A percentile compares a stretch with the other conserved stretches of the same genome.
phyloP scores from a whole-genome alignment of 2,113 vertebrate genomes.

The Anhinga anhinga region DNA sequence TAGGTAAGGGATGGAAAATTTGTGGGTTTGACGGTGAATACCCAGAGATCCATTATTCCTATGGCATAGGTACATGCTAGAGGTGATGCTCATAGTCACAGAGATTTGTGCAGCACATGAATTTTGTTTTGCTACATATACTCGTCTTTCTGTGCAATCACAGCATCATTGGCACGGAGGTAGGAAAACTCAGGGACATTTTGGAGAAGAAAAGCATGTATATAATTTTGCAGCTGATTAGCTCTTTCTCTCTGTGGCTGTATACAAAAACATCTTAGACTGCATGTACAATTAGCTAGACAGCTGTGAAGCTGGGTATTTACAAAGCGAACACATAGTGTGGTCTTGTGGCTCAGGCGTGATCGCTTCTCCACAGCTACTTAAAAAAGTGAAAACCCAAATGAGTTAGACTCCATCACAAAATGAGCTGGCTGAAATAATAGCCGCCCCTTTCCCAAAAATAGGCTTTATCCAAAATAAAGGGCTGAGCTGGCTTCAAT shows the following conservation, averaged over 20 bases:
- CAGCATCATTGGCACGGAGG: neutral
- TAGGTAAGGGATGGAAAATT: neutral
- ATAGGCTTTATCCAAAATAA: neutral
- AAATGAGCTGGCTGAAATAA: neutral
- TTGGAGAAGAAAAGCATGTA: neutral
- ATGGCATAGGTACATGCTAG: neutral
- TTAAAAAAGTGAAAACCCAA: neutral
- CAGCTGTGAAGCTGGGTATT: neutral
- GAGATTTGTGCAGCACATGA: accelerated
- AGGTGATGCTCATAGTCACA: neutral
- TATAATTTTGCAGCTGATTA: neutral
- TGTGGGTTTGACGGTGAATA: neutral
- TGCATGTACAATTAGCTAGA: neutral
- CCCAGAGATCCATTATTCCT: neutral
- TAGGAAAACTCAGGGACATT: neutral
- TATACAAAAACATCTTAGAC: neutral
- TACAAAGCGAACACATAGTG: neutral
- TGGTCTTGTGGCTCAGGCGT: neutral
- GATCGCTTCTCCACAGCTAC: neutral
- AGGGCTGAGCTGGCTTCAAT: neutral
- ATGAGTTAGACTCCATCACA: neutral
- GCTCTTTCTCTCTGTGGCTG: neutral
- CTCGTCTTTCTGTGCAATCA: neutral
- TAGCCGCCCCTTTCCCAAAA: neutral
- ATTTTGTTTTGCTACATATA: neutral